Base-by-base conservation (phyloP, 1,140 invertebrate species). In the Drosophila parvula region DNA sequence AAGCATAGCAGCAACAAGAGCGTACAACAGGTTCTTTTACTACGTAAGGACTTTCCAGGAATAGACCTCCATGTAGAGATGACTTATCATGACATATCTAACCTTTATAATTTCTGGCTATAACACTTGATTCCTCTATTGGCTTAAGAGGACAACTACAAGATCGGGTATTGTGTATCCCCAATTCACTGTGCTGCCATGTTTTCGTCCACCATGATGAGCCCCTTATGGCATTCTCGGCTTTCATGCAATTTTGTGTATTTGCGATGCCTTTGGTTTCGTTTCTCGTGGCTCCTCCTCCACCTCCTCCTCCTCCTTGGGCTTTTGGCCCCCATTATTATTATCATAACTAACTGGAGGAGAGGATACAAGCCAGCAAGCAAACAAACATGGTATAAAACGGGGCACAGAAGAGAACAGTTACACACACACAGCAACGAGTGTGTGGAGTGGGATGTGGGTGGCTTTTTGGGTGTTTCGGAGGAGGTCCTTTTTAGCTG, bases 281-380 rank as follows among this genome's bases (percentile, higher is more conserved):
- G 34, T 58, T 64, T 28, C 28, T 32, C 30, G 48, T 50, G n/a
- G 48, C 28, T 16, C 28, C 48, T 16, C 30, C n/a, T 9, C 2
- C 32, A 22, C 1, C 28, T 32, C 6, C 10, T 11, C 12, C 10
- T 22, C 14, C 22, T 18, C 5, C 57, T 58, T 59, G 22, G 14
- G 10, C 40, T 12, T 28, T 27, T 27, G 45, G 57, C 56, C 48
- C 18, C 38, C 40, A 57, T 84, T 75, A 86, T 86, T 79, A 82
- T 89, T 83, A 78, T 88, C 79, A 88, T 88, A 85, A 85, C 81
- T 80, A 85, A 86, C 81, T 81, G 34, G 8, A 78, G 43, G 40
- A 58, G 51, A 38, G 34, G 36, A 36, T 12, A 40, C 12, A 60
- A 32, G n/a, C 38, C 43, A 32, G 45, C 28, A 44, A 18, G 45